Conservation (phyloP, 2,888 invertebrate species). For the Drosophila incognita region DNA sequence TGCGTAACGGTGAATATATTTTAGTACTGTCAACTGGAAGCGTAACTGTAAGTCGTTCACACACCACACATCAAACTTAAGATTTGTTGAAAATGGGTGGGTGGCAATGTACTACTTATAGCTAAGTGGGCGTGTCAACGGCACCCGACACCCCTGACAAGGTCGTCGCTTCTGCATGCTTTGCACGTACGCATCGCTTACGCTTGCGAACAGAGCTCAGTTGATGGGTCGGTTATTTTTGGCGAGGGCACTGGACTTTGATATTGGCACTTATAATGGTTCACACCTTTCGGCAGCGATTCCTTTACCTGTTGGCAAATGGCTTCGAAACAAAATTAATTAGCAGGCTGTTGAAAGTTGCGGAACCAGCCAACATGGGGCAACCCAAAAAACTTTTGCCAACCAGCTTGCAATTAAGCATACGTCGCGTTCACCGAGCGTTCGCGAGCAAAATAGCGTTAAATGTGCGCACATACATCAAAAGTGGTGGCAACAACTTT, state of each 20-base stretch:
- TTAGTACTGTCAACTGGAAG: background rate
- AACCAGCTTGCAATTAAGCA: conserved; percentile 63
- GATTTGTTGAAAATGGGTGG: conserved; percentile 45
- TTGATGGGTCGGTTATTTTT: conserved; percentile 19
- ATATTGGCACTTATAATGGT: conserved; percentile 44
- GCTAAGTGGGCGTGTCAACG: conserved; percentile 61
- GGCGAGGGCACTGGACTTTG: conserved; percentile 38
- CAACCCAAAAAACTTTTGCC: conserved; percentile 39
- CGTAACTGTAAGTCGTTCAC: background rate
- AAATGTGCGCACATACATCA: conserved; percentile 71
- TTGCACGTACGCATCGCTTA: conserved; percentile 57
- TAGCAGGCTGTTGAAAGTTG: conserved; percentile 59
- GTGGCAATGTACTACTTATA: conserved; percentile 51
- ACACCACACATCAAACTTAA: background rate
- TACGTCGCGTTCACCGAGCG: conserved; percentile 41
- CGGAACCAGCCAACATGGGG: conserved; percentile 12
- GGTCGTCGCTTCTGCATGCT: conserved; percentile 46
- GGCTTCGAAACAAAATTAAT: conserved; percentile 66
- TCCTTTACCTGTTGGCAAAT: conserved; percentile 47
- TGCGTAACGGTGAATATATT: background rate
- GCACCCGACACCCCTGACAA: background rate
- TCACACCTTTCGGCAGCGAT: conserved; percentile 55
- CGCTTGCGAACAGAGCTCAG: conserved; percentile 18
- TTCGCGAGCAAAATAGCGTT: conserved; percentile 35
- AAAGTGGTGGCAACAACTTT: conserved; percentile 51